Evolutionary conservation across 2,888 invertebrate species (phyloP), one percentile per base, ranked within the genome.

Genomic region (Drosophila paucipuncta): DNA sequence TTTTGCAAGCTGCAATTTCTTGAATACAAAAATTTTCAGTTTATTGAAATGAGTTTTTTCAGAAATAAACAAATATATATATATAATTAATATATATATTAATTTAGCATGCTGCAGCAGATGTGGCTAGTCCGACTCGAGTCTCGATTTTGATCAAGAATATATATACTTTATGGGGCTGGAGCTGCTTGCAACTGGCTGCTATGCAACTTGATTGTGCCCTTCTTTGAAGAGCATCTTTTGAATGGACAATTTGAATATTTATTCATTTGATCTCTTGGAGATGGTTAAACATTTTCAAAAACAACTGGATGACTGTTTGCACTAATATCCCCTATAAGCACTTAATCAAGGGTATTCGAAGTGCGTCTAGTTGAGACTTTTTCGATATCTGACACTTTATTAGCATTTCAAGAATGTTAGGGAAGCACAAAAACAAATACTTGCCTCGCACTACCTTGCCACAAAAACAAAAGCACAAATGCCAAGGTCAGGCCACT

Each of bases 401-500:
- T 65, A 76, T 76, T 76, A 76, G 65, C 65, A 61, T 65, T 68
- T 31, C 50, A 62, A 50, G 58, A 53, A 64, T 65, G 25, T 31
- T 33, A 57, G 49, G 58, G 25, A 67, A 65, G 22, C 43, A 52
- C 49, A 54, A 25, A 60, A 61, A 66, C 25, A 31, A 62, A 50
- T 39, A 41, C 39, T 28, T 72, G 47, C 37, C 16, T 41, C 9
- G n/a, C 18, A 53, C 39, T 50, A 35, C 53, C 62, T 58, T 43
- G 31, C 31, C 65, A 67, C 5, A 73, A 72, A n/a, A 37, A 31
- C 22, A 31, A 47, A 52, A 39, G 41, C 28, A 65, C 87, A 87
- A 85, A 85, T 89, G 89, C 82, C 85, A 85, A 85, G 85, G 85
- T 82, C 89, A 82, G 76, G 64, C 59, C 68, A 37, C 66, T 59